phyloP scores from a whole-genome alignment of 2,113 vertebrate species.

The Craseonycteris thonglongyai region DNA sequence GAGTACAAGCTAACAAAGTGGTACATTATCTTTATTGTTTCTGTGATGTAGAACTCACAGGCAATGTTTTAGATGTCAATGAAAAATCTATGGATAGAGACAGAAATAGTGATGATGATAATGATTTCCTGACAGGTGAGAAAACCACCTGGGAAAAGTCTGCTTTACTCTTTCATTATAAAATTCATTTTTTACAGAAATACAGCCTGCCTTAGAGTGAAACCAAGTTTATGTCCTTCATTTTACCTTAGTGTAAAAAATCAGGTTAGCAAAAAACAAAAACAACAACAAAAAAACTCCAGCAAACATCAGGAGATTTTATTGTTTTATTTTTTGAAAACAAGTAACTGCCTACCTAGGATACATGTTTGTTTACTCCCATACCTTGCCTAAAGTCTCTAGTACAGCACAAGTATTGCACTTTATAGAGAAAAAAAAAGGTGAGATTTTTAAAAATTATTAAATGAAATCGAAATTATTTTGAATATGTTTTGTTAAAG shows the following conservation, averaged over 20 bases:
- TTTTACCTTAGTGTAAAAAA: constrained; percentile 52
- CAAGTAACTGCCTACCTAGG: neutral
- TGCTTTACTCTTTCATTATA: constrained; percentile 54
- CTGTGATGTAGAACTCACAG: neutral
- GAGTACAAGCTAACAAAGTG: neutral
- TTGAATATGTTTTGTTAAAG: neutral
- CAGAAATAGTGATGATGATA: constrained; percentile 32
- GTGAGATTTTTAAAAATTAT: neutral
- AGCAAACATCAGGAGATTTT: constrained; percentile 9
- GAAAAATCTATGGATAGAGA: constrained; percentile 50
- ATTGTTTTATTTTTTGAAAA: constrained; percentile 8
- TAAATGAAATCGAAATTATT: neutral
- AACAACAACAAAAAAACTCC: no score
- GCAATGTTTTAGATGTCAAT: constrained; percentile 35
- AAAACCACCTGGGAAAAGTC: constrained; percentile 52
- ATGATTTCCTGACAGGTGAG: constrained; percentile 53
- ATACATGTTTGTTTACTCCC: neutral
- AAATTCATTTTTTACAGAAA: constrained; percentile 62
- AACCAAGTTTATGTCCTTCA: constrained; percentile 46
- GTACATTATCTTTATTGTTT: constrained; percentile 22
- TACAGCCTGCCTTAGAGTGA: neutral
- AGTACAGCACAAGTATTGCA: neutral
- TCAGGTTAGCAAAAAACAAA: constrained; percentile 32
- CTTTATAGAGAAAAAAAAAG: neutral
- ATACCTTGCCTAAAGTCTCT: neutral